Base-by-base conservation (phyloP, 2,113 vertebrate genomes). In the Corythornis cristatus region DNA sequence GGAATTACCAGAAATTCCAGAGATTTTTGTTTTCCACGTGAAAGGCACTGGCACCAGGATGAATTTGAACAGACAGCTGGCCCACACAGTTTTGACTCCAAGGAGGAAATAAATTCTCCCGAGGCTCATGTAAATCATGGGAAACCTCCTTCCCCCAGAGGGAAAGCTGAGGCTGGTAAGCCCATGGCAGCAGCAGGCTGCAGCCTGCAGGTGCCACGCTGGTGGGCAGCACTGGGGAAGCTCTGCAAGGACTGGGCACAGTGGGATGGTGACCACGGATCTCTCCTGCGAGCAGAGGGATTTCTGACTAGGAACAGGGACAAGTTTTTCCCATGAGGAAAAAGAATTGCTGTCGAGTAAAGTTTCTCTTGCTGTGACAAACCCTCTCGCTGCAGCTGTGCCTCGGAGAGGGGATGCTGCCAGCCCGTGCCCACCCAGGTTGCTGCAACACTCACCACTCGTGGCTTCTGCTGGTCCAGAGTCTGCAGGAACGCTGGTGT, bases 401-500 rank as follows among this genome's bases (percentile, higher is more conserved):
- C 26, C 46, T 40, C 0, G 0, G 26, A 78, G 57, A 0, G 0
- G 21, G 31, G 72, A 65, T 13, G 33, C 51, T 1, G 3, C 28
- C 37, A 88, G 42, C 22, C 46, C 58, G 46, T 2, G 0, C 5
- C 68, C 56, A 50, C 64, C 3, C 2, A 14, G 21, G 7, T 66
- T 15, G 28, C 16, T 23, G 26, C 28, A 64, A 67, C 57, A 98
- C 99, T 99, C 95, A 99, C 99, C 93, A 99, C 99, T 97, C 97
- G 96, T 18, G 98, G 98, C 82, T 98, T 99, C 97, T 99, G 98
- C 92, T 99, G 98, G 93, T 98, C 98, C 77, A 98, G 96, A 12
- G 99, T 99, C 84, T 98, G 99, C 60, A 99, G 98, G 86, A 98
- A 98, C 17, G 98, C 98, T 0, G 99, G 97, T 37, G 98, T 98